These are phyloP conservation scores for Chromobotia macracanthus DNA, from an alignment of 2,797 vertebrate genomes.

Conservation along the genomic window DNA sequence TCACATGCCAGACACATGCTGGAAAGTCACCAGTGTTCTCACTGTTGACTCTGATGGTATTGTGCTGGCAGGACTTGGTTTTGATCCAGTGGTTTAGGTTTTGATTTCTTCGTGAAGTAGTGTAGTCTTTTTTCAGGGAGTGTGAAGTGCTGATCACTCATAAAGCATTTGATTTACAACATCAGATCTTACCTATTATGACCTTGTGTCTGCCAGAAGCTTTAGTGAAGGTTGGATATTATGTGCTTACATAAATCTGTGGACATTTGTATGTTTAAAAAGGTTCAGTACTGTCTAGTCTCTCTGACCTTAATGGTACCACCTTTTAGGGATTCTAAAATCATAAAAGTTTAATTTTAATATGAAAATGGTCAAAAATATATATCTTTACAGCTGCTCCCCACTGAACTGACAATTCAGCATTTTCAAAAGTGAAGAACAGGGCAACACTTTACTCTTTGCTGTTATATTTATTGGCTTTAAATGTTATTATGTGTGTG, in stretches of 20 bases:
- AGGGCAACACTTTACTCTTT: too few relatives aligned
- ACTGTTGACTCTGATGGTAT: constrained; percentile 42
- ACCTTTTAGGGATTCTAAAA: not conserved
- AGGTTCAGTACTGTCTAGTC: not conserved
- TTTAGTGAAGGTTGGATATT: not conserved
- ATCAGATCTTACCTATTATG: not conserved
- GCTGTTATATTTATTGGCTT: not conserved
- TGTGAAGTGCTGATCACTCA: not conserved
- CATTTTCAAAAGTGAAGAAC: too few relatives aligned
- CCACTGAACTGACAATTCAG: too few relatives aligned
- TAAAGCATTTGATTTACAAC: constrained; percentile 20
- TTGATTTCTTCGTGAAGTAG: not conserved
- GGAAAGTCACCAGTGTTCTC: constrained; percentile 44
- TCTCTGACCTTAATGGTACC: not conserved
- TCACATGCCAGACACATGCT: constrained; percentile 39
- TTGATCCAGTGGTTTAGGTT: constrained; percentile 27
- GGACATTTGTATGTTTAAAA: constrained; percentile 4
- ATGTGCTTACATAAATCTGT: constrained; percentile 16
- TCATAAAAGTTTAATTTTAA: not conserved
- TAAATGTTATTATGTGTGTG: not conserved
- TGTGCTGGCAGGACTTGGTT: constrained; percentile 46
- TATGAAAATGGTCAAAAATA: too few relatives aligned
- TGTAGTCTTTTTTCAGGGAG: not conserved
- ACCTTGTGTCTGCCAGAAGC: constrained; percentile 1
- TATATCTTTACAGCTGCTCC: too few relatives aligned